Evolutionary conservation across 2,113 vertebrate species (phyloP).

Genomic region (Balaeniceps rex): DNA sequence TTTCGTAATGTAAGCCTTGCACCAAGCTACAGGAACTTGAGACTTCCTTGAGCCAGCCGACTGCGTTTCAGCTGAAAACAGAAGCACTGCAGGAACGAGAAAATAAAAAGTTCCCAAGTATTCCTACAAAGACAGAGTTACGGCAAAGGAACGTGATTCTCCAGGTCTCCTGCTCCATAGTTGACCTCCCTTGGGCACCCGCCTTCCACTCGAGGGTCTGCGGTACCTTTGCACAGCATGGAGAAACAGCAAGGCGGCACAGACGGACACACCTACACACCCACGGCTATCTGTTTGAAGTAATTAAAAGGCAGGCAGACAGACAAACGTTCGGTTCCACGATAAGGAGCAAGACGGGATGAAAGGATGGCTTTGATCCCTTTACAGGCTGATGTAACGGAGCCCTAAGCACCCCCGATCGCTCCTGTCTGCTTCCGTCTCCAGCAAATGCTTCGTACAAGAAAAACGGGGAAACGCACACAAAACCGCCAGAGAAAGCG

Average conservation of each 20-base stretch:
- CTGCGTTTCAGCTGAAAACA: accelerated
- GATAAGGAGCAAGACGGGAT: slow-evolving; percentile 28
- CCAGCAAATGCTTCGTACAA: slow-evolving; percentile 1
- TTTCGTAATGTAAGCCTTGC: neutral
- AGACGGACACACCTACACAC: neutral
- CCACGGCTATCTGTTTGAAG: neutral
- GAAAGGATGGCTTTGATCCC: slow-evolving; percentile 63
- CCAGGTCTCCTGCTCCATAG: neutral
- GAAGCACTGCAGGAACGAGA: accelerated
- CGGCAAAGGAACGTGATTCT: neutral
- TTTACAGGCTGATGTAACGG: neutral
- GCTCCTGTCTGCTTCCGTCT: slow-evolving; percentile 47
- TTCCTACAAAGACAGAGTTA: neutral
- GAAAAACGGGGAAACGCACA: neutral
- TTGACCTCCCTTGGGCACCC: neutral
- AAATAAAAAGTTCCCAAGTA: neutral
- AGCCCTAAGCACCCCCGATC: slow-evolving; percentile 46
- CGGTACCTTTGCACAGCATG: slow-evolving; percentile 24
- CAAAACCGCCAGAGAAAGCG: too few species aligned
- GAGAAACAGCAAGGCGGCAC: neutral
- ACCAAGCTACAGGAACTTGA: too few species aligned
- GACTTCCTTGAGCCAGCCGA: neutral
- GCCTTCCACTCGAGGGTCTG: neutral
- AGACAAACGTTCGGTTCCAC: slow-evolving; percentile 40
- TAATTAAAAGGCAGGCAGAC: slow-evolving; percentile 70